Conservation (phyloP, 2,888 invertebrate genomes). For the Acrocyrtus sp. region DNA sequence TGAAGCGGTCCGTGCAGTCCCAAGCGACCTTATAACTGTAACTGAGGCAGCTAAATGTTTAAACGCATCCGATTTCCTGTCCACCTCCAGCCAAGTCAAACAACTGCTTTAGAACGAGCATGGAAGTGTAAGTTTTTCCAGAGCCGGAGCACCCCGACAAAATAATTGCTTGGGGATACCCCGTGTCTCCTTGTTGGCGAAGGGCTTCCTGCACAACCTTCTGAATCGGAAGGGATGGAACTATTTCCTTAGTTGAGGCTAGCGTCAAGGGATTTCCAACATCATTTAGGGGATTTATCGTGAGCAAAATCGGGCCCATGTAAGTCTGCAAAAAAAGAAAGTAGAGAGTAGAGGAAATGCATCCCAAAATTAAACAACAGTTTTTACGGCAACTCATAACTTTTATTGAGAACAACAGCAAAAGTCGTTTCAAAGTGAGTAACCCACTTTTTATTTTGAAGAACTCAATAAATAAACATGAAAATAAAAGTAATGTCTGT, state of each 20-base stretch:
- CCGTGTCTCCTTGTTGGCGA: constrained; percentile 92
- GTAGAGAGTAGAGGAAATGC: too few relatives aligned
- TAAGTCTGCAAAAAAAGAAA: constrained; percentile 77
- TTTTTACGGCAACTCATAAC: too few relatives aligned
- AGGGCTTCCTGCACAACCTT: constrained; percentile 92
- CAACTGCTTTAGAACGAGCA: constrained; percentile 87
- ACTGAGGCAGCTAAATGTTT: constrained; percentile 96
- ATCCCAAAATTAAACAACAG: too few relatives aligned
- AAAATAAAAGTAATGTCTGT: too few relatives aligned
- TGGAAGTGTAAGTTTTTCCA: constrained; percentile 93
- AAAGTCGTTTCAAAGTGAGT: too few relatives aligned
- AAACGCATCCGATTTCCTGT: constrained; percentile 93
- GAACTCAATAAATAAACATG: too few relatives aligned
- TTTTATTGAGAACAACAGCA: too few relatives aligned
- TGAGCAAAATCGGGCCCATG: constrained; percentile 90
- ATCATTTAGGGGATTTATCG: constrained; percentile 89
- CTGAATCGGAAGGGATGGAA: constrained; percentile 82
- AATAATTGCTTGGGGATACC: constrained; percentile 95
- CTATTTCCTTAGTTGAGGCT: constrained; percentile 79
- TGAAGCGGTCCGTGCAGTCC: constrained; percentile 88
- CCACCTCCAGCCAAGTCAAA: constrained; percentile 96
- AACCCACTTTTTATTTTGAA: too few relatives aligned
- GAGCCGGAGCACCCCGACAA: constrained; percentile 91
- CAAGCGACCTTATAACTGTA: constrained; percentile 90
- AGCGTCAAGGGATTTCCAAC: constrained; percentile 88